Percentiles rank a stretch among this genome's conserved stretches.
Evolutionary conservation across 1,140 invertebrate species (phyloP).

Genomic region (Samia ricini): DNA sequence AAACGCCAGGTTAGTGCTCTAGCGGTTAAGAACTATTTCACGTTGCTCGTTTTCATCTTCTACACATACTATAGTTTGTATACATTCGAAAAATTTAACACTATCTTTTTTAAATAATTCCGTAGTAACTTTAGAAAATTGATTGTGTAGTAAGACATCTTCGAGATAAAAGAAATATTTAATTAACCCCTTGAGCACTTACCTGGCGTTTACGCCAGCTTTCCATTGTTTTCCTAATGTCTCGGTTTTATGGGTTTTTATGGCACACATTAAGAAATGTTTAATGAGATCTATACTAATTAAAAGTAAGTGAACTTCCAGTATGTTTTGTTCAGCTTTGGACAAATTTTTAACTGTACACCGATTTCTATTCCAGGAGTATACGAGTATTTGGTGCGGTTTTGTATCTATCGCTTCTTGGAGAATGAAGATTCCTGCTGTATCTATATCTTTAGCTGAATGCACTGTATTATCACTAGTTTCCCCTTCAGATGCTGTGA

Average conservation of each 20-base stretch:
- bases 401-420: constrained; percentile 31
- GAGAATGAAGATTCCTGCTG: constrained; percentile 23
- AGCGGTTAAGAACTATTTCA: constrained; percentile 26
- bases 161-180: constrained; percentile 25
- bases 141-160: constrained; percentile 11
- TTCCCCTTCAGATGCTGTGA: neutral
- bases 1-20: too few relatives aligned
- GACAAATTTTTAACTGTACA: constrained; percentile 25
- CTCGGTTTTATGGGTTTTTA: neutral
- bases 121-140: constrained; percentile 14
- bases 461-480: constrained; percentile 11
- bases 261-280: constrained; percentile 15
- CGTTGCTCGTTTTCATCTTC: constrained; percentile 27
- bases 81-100: constrained; percentile 27
- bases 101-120: constrained; percentile 28
- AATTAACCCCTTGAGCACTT: too few relatives aligned
- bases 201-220: too few relatives aligned
- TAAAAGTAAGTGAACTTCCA: constrained; percentile 17
- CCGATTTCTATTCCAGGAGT: constrained; percentile 21
- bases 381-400: constrained; percentile 30
- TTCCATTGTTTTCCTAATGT: too few relatives aligned
- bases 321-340: constrained; percentile 20
- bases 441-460: constrained; percentile 18
- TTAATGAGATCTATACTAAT: constrained; percentile 11
- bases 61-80: constrained; percentile 28